phyloP scores from a whole-genome alignment of 2,797 vertebrate species.

The Australoheros facetus region DNA sequence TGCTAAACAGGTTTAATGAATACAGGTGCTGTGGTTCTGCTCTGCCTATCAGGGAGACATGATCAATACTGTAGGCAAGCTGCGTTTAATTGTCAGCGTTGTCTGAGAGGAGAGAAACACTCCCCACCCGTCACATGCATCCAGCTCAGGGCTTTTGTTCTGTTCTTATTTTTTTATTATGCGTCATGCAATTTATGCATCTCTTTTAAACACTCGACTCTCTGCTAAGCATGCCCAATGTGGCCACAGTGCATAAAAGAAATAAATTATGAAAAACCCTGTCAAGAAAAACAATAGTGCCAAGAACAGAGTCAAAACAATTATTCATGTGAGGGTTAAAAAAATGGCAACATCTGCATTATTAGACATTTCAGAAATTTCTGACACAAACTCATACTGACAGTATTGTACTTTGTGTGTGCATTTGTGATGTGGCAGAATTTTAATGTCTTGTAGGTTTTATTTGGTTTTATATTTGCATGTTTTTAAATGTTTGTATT shows the following conservation, averaged over 20 bases:
- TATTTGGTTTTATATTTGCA: too few relatives aligned
- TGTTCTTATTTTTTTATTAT: constrained; percentile 7
- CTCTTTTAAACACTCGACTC: not conserved
- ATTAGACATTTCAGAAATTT: not conserved
- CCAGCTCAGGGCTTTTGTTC: constrained; percentile 7
- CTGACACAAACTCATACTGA: not conserved
- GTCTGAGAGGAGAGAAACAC: constrained; percentile 23
- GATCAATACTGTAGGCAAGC: constrained; percentile 75
- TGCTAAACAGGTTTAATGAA: constrained; percentile 77
- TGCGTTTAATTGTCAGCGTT: constrained; percentile 77
- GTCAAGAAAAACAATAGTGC: not conserved
- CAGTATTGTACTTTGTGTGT: not conserved
- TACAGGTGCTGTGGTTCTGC: constrained; percentile 77
- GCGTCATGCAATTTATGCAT: not conserved
- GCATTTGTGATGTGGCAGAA: not conserved
- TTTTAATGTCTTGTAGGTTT: too few relatives aligned
- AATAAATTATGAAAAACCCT: not conserved
- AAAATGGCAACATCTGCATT: not conserved
- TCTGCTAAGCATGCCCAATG: not conserved
- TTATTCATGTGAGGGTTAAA: not conserved
- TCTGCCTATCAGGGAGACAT: constrained; percentile 71
- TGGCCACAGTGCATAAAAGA: not conserved
- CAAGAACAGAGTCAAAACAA: not conserved
- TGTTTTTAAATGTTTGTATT: too few relatives aligned
- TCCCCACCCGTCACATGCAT: not conserved